Evolutionary conservation across 2,888 invertebrate genomes (phyloP).

Genomic region (Eupithecia subumbrata): DNA sequence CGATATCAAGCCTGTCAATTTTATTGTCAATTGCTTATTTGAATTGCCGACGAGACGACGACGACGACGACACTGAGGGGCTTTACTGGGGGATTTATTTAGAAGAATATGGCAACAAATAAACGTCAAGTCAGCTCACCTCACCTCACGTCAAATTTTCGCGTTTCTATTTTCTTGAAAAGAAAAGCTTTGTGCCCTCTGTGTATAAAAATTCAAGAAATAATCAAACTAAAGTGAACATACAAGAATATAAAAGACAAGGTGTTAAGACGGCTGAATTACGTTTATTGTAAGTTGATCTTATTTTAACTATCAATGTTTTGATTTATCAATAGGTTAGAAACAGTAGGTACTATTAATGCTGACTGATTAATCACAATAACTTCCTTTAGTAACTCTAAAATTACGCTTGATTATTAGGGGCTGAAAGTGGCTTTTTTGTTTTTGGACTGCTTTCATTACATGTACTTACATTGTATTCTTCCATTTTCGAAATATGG

Average conservation of each 20-base stretch:
- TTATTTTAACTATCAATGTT: constrained; percentile 50
- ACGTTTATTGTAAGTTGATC: constrained; percentile 65
- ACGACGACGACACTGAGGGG: too few species aligned
- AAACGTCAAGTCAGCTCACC: constrained; percentile 20
- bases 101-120: constrained; percentile 24
- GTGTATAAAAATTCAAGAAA: constrained; percentile 35
- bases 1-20: too few species aligned
- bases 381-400: constrained; percentile 58
- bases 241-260: not conserved
- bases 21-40: too few species aligned
- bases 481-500: constrained; percentile 42
- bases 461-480: constrained; percentile 41
- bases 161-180: constrained; percentile 16
- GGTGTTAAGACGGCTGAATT: constrained; percentile 16
- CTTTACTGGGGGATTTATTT: not conserved
- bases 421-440: constrained; percentile 79
- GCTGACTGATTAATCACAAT: constrained; percentile 67
- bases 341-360: constrained; percentile 65
- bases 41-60: too few species aligned
- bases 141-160: not conserved
- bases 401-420: constrained; percentile 67
- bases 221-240: constrained; percentile 11
- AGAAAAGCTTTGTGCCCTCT: constrained; percentile 19
- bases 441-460: constrained; percentile 59
- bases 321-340: constrained; percentile 74